These are phyloP conservation scores for Alethe castanea DNA, from an alignment of 2,113 vertebrate species.

Conservation along the genomic window DNA sequence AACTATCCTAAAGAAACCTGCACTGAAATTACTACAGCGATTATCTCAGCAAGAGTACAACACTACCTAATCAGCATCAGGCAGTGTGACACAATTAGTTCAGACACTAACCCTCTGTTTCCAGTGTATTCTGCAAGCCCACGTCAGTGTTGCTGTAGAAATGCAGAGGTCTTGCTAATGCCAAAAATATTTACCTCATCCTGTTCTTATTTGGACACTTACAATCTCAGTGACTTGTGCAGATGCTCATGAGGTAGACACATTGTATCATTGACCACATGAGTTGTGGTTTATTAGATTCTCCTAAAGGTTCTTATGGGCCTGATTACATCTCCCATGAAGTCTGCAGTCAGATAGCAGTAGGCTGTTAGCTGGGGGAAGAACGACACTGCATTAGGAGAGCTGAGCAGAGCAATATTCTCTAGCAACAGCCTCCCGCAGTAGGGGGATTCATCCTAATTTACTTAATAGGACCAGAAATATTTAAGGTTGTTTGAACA, in stretches of 20 bases:
- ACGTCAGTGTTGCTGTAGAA: background rate
- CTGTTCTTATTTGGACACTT: background rate
- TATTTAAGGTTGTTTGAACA: background rate
- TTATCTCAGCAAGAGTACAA: background rate
- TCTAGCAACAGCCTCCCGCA: background rate
- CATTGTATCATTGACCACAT: background rate
- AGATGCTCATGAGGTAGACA: background rate
- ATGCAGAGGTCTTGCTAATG: background rate
- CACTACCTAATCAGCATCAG: background rate
- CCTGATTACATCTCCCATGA: background rate
- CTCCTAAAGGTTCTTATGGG: background rate
- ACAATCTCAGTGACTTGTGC: background rate
- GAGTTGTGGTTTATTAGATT: background rate
- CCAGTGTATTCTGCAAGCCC: background rate
- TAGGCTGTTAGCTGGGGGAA: background rate
- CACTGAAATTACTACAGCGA: background rate
- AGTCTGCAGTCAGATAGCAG: background rate
- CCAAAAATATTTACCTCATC: background rate
- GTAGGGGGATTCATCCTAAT: background rate
- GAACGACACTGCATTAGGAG: accelerated
- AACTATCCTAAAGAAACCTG: background rate
- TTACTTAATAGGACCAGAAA: background rate
- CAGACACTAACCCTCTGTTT: background rate
- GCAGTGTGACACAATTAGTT: background rate
- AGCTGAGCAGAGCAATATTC: background rate